A percentile compares a stretch with the other conserved stretches of the same genome.
Conservation (phyloP, 2,797 vertebrate genomes). For the Aldrovandia affinis region DNA sequence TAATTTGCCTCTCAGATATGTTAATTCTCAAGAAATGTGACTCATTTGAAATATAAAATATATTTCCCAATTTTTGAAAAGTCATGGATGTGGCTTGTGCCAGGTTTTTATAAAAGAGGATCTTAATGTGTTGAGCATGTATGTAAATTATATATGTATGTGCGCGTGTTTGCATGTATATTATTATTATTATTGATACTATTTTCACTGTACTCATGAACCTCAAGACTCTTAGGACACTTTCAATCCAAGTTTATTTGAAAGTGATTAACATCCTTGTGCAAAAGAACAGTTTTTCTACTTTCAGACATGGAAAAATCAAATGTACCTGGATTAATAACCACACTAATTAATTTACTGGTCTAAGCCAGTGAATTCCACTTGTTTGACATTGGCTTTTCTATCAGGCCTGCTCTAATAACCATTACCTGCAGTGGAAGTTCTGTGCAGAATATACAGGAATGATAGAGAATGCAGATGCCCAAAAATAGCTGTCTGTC, state of each 20-base stretch:
- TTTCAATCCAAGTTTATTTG: too few relatives aligned
- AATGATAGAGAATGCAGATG: background rate
- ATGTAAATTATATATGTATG: too few relatives aligned
- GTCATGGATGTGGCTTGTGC: background rate
- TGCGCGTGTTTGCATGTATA: background rate
- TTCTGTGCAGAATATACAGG: background rate
- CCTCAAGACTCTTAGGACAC: too few relatives aligned
- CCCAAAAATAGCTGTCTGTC: background rate
- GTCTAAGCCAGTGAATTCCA: background rate
- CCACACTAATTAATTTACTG: background rate
- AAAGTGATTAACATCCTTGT: too few relatives aligned
- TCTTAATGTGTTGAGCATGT: too few relatives aligned
- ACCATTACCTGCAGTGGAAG: background rate
- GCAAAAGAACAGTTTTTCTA: background rate
- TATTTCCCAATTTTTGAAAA: slow-evolving; percentile 3
- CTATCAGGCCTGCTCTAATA: background rate
- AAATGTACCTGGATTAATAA: background rate
- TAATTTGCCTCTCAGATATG: slow-evolving; percentile 22
- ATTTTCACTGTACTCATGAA: too few relatives aligned
- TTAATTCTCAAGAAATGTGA: slow-evolving; percentile 12
- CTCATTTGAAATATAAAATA: slow-evolving; percentile 18
- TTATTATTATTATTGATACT: background rate
- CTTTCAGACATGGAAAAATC: too few relatives aligned
- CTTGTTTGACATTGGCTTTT: background rate
- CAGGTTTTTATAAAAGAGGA: slow-evolving; percentile 1